Evolutionary conservation across 2,797 vertebrate genomes (phyloP), one percentile per base, ranked within the genome.

Genomic region (Sebastes cheni): DNA sequence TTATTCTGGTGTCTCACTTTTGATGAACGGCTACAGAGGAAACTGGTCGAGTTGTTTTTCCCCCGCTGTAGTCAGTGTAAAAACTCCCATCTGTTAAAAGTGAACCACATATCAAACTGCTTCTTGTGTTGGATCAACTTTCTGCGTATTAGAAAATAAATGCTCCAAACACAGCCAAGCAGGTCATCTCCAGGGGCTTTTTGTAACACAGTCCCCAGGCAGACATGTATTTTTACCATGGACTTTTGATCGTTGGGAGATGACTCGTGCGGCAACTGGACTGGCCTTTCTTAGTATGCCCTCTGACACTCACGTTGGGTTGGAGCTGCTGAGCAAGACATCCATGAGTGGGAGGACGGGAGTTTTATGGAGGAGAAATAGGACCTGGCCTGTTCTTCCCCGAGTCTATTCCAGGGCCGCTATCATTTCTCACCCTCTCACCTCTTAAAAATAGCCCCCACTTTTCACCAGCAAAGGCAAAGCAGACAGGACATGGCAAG

Each of bases 391-490:
- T 83, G 92, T 86, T 90, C 84, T 93, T 90, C 85, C 54, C 75
- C 68, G 83, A 72, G 86, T 88, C 93, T 93, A 93, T 94, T 94
- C 91, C 86, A 87, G 93, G 87, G 83, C 73, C 2, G 89, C 89
- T 91, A 91, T 93, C 91, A 88, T 78, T 87, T 92, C 89, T 90
- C 90, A 83, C 85, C 86, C 90, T 87, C 90, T 90, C 91, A 89
- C 89, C 80, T 83, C 82, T 92, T 93, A 95, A 93, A 95, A 96
- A 96, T 96, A 96, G 94, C 80, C 80, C 52, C 67, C 69, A 85
- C 86, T 84, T 87, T 92, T 92, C 87, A 91, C 91, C 91, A 74
- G 92, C 93, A 94, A 94, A 93, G 91, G 92, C 87, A 87, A 93
- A 86, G 92, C 81, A 81, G 80, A 86, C 77, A 89, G 89, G 84